phyloP scores from a whole-genome alignment of 2,888 invertebrate genomes.

The Eupsilia transversa region DNA sequence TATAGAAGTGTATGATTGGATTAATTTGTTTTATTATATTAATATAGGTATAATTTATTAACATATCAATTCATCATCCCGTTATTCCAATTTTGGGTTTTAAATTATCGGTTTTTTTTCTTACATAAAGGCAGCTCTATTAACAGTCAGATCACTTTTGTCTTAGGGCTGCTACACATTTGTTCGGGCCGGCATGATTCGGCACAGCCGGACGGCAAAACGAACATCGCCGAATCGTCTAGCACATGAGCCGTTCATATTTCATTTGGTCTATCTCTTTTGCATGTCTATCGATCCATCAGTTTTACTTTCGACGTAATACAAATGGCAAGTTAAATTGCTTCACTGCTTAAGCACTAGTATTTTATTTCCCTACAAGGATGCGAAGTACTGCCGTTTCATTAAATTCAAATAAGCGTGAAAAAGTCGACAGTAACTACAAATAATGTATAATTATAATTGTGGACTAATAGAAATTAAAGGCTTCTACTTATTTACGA shows the following conservation, averaged over 20 bases:
- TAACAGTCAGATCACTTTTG: background rate
- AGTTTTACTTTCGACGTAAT: background rate
- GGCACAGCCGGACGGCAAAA: background rate
- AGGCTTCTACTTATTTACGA: constrained; percentile 46
- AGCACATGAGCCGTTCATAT: too few relatives aligned
- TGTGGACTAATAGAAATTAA: constrained; percentile 37
- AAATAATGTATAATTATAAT: constrained; percentile 35
- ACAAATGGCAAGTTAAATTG: background rate
- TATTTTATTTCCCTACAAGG: background rate
- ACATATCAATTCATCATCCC: background rate
- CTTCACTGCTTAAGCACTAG: background rate
- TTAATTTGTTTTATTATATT: background rate
- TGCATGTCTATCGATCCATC: too few relatives aligned
- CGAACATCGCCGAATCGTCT: too few relatives aligned
- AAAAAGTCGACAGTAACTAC: background rate
- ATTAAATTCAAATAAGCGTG: constrained; percentile 4
- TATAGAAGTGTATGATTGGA: background rate
- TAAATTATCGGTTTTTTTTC: background rate
- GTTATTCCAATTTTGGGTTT: background rate
- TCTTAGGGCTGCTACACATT: background rate
- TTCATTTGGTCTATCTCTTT: too few relatives aligned
- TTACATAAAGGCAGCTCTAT: background rate
- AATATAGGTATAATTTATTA: background rate
- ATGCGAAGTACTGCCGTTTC: background rate
- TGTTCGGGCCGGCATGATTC: background rate